phyloP scores from a whole-genome alignment of 2,797 vertebrate species.

The Diceros bicornis region DNA sequence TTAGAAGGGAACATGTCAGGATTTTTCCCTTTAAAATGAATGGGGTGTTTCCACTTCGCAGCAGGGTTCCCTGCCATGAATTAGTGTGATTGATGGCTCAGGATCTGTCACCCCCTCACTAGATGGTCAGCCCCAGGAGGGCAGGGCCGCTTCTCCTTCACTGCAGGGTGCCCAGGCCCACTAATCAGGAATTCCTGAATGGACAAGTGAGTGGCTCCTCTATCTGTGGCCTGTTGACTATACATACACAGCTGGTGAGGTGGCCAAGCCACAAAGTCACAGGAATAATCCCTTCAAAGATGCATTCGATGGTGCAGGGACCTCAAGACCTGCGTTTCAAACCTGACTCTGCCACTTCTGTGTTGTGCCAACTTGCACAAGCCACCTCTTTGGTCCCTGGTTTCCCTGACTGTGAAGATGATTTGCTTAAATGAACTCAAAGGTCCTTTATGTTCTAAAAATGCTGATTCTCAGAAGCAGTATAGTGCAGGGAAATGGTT shows the following conservation, averaged over 20 bases:
- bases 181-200: background rate
- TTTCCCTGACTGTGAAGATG: background rate
- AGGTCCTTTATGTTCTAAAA: background rate
- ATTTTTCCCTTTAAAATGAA: background rate
- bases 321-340: background rate
- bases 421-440: background rate
- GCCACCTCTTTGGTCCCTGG: background rate
- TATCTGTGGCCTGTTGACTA: background rate
- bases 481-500: background rate
- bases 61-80: background rate
- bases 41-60: too few species aligned
- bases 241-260: background rate
- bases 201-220: background rate
- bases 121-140: background rate
- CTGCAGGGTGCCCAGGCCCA: background rate
- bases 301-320: background rate
- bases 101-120: background rate
- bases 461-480: background rate
- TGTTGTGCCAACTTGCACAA: background rate
- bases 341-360: background rate
- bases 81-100: background rate
- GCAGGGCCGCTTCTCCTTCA: background rate
- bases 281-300: background rate
- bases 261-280: background rate
- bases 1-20: background rate